Percentiles rank a stretch among this genome's conserved stretches.
Evolutionary conservation across 2,113 vertebrate species (phyloP).

Genomic region (Nyctibius bracteatus): DNA sequence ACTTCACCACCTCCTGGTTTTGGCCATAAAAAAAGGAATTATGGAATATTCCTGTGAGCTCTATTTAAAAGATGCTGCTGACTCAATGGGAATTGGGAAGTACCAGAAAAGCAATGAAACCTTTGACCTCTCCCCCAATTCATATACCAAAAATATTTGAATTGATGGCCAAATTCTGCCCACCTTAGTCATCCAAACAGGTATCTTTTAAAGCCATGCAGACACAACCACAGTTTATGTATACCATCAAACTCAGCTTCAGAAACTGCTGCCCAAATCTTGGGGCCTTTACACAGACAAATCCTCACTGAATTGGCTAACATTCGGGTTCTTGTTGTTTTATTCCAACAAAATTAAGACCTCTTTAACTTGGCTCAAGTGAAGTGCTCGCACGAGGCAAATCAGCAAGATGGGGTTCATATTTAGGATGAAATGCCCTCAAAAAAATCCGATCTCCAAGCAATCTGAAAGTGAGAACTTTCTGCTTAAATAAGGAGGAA

Average conservation of each 20-base stretch:
- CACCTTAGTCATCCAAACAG: neutral
- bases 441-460: neutral
- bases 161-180: neutral
- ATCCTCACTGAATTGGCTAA: neutral
- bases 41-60: neutral
- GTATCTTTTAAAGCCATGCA: neutral
- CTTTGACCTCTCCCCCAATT: neutral
- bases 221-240: neutral
- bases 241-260: neutral
- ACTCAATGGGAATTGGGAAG: neutral
- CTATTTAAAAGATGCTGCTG: neutral
- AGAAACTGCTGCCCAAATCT: neutral
- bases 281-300: neutral
- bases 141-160: neutral
- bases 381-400: neutral
- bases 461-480: neutral
- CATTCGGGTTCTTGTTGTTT: neutral
- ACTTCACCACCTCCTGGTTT: neutral
- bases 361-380: neutral
- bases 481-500: neutral
- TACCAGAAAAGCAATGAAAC: neutral
- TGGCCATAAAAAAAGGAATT: neutral
- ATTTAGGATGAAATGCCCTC: neutral
- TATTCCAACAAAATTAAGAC: neutral
- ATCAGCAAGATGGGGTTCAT: neutral